These are phyloP conservation scores for Tipula vernalis DNA, from an alignment of 2,888 invertebrate species.

Conservation along the genomic window DNA sequence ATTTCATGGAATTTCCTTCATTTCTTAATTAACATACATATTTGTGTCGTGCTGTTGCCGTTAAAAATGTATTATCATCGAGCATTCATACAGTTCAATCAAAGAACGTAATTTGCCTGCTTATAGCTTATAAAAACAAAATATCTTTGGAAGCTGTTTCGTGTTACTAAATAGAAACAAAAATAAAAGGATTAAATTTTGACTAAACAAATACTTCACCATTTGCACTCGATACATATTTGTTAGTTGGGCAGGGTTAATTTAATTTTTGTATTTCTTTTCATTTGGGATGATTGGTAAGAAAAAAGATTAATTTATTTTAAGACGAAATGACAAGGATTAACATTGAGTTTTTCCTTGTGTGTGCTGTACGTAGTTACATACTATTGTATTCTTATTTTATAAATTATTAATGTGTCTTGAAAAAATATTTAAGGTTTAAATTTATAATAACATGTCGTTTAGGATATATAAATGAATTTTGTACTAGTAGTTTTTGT, in stretches of 20 bases:
- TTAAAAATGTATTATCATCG: background rate
- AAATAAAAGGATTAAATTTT: background rate
- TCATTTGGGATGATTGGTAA: background rate
- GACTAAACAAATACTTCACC: background rate
- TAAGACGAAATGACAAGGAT: background rate
- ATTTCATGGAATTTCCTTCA: background rate
- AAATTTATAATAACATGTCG: background rate
- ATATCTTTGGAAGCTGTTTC: background rate
- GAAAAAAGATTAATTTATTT: background rate
- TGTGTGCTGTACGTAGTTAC: background rate
- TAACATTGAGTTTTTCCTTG: background rate
- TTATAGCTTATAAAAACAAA: background rate
- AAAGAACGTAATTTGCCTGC: background rate
- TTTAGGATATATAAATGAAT: background rate
- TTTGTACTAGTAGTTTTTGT: background rate
- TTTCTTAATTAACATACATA: background rate
- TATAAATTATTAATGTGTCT: background rate
- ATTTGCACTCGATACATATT: background rate
- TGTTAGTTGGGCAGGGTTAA: background rate
- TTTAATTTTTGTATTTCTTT: background rate
- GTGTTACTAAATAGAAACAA: background rate
- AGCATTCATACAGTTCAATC: background rate
- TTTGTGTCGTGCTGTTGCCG: background rate
- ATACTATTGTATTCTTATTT: background rate
- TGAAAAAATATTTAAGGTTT: background rate